Evolutionary conservation across 2,888 invertebrate species (phyloP).

Genomic region (Lypha dubia): DNA sequence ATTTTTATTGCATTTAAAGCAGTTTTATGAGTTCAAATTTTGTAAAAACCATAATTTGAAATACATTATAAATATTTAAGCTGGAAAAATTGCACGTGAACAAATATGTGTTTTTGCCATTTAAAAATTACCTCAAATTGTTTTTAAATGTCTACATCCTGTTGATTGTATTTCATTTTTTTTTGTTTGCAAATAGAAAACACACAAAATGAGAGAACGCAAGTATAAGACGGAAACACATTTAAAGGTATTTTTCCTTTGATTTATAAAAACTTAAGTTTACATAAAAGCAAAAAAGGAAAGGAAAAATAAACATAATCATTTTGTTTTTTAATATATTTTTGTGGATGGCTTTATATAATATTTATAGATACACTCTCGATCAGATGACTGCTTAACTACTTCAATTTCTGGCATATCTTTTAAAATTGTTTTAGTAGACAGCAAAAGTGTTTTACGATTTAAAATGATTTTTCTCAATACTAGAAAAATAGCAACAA

Average conservation of each 20-base stretch:
- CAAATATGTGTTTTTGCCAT: conserved; percentile 80
- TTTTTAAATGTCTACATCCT: conserved; percentile 79
- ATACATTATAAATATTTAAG: conserved; percentile 81
- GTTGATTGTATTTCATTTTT: too few relatives aligned
- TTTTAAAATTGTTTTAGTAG: too few relatives aligned
- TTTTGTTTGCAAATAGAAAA: conserved; percentile 7
- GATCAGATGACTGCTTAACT: too few relatives aligned
- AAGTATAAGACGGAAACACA: conserved; percentile 23
- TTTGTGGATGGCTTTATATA: conserved; percentile 5
- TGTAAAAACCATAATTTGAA: conserved; percentile 79
- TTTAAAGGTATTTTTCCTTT: conserved; percentile 39
- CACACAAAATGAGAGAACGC: conserved; percentile 7
- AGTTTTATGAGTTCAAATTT: not conserved
- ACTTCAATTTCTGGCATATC: too few relatives aligned
- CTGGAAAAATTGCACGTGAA: conserved; percentile 80
- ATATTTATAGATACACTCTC: too few relatives aligned
- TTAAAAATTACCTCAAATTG: conserved; percentile 71
- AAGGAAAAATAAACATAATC: conserved; percentile 35
- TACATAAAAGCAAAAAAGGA: not conserved
- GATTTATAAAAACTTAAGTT: conserved; percentile 33
- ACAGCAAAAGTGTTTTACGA: too few relatives aligned
- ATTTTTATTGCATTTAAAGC: not conserved
- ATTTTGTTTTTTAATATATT: conserved; percentile 18
- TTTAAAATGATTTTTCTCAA: too few relatives aligned
- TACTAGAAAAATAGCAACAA: too few relatives aligned